Conservation (phyloP, 2,113 vertebrate species). For the Felis chaus region DNA sequence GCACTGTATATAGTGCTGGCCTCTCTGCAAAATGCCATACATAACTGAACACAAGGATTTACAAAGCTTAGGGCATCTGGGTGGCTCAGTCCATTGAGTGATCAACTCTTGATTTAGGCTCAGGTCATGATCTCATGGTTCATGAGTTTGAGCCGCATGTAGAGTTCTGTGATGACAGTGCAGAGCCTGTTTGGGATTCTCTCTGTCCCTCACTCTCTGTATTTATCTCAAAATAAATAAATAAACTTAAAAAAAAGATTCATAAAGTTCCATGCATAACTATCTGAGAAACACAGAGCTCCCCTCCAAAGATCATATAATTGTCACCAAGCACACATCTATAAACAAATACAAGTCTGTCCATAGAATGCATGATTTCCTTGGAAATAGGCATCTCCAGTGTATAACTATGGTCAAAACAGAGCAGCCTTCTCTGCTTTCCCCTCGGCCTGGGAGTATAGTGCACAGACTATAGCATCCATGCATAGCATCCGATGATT, state of each 20-base stretch:
- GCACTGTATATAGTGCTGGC: fast-evolving
- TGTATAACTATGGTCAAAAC: background rate
- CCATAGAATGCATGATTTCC: background rate
- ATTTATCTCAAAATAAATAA: too few relatives aligned
- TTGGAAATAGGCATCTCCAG: background rate
- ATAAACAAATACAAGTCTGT: background rate
- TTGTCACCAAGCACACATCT: background rate
- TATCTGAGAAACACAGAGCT: background rate
- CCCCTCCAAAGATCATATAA: background rate
- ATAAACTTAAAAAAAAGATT: too few relatives aligned
- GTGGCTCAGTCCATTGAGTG: too few relatives aligned
- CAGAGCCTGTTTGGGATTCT: too few relatives aligned
- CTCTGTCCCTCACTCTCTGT: too few relatives aligned
- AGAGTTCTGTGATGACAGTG: too few relatives aligned
- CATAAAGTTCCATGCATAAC: background rate
- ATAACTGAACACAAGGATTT: too few relatives aligned
- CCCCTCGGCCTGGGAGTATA: too few relatives aligned
- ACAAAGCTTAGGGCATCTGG: background rate
- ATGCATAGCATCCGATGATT: background rate
- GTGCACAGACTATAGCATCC: fast-evolving
- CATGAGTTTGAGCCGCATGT: too few relatives aligned
- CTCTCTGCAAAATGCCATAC: background rate
- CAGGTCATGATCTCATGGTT: too few relatives aligned
- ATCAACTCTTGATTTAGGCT: too few relatives aligned
- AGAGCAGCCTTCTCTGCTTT: background rate